phyloP scores from a whole-genome alignment of 23 tunicate genomes.

The Ascidia mentula region DNA sequence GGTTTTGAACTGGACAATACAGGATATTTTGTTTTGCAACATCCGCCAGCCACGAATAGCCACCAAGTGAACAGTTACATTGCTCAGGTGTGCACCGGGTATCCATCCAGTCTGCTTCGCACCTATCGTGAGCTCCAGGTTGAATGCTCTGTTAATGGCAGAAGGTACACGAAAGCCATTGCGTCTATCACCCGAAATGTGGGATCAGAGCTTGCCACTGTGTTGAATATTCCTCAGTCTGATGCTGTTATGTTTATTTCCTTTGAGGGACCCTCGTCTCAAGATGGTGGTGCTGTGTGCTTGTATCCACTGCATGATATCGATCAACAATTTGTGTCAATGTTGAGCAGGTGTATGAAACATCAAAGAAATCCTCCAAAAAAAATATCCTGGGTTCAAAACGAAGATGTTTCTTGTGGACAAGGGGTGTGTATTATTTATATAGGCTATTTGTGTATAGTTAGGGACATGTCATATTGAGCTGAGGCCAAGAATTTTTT shows the following conservation, averaged over 20 bases:
- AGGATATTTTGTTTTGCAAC: constrained; percentile 69
- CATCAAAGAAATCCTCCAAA: background rate
- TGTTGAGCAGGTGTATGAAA: constrained; percentile 39
- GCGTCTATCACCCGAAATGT: constrained; percentile 57
- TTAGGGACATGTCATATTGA: background rate
- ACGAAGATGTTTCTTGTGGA: constrained; percentile 17
- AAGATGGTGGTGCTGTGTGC: constrained; percentile 58
- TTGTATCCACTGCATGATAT: constrained; percentile 58
- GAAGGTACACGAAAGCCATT: constrained; percentile 36
- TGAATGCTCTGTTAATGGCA: constrained; percentile 31
- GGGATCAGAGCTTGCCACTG: constrained; percentile 21
- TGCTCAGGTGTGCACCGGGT: constrained; percentile 57
- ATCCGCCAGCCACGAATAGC: constrained; percentile 19
- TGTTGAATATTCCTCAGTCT: background rate
- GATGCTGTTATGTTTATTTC: constrained; percentile 64
- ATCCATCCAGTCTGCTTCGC: constrained; percentile 4
- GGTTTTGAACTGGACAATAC: constrained; percentile 52
- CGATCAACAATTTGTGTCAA: constrained; percentile 29
- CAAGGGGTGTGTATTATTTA: constrained; percentile 17
- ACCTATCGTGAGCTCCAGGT: constrained; percentile 66
- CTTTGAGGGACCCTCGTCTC: constrained; percentile 23
- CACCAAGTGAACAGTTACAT: constrained; percentile 32
- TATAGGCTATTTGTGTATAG: background rate
- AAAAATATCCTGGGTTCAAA: constrained; percentile 31
- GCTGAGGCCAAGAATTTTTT: background rate